Evolutionary conservation across 2,888 invertebrate species (phyloP).

Genomic region (Chouioia cunea): DNA sequence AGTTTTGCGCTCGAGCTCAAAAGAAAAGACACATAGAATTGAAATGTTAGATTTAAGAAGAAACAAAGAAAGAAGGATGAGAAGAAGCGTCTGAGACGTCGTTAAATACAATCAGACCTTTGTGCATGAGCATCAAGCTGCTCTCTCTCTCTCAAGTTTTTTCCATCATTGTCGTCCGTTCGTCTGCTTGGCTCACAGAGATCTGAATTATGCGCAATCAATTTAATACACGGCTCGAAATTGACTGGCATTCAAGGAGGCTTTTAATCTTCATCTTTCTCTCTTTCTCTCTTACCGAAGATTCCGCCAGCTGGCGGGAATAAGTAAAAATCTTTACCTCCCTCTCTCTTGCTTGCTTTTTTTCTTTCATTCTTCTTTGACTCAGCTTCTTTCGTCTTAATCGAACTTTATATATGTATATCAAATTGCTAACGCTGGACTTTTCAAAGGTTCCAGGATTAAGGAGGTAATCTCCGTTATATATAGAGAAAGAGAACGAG

Average conservation of each 20-base stretch:
- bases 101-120: conserved; percentile 38
- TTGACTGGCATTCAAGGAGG: conserved; percentile 41
- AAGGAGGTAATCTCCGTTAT: too few species aligned
- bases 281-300: conserved; percentile 2
- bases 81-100: conserved; percentile 17
- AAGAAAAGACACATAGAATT: too few species aligned
- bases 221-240: conserved; percentile 34
- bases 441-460: too few species aligned
- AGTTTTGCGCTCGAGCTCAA: background rate
- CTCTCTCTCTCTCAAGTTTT: conserved; percentile 10
- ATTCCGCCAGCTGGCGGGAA: conserved; percentile 28
- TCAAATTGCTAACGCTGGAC: too few species aligned
- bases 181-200: background rate
- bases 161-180: conserved; percentile 21
- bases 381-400: background rate
- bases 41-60: too few species aligned
- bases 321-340: conserved; percentile 33
- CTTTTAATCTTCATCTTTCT: conserved; percentile 43
- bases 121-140: background rate
- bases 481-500: too few species aligned
- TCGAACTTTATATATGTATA: too few species aligned
- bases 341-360: background rate
- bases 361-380: conserved; percentile 12
- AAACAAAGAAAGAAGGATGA: background rate
- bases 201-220: conserved; percentile 40